Evolutionary conservation across 1,140 invertebrate genomes (phyloP), one percentile per base, ranked within the genome.

Genomic region (Hypothenemus hampei): DNA sequence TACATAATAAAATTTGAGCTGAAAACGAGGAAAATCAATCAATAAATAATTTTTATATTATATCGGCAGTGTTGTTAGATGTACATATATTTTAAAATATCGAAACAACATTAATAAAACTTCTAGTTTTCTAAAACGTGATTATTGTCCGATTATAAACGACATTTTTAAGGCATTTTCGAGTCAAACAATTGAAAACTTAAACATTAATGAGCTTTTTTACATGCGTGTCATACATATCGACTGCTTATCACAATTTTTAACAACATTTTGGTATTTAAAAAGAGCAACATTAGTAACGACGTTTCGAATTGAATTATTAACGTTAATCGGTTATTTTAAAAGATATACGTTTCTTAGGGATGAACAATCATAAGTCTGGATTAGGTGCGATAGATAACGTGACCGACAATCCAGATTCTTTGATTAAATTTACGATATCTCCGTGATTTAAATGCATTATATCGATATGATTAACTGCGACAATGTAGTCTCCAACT

Each of bases 401-500:
- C 0, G 88, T 91, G 37, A 97, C 91, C 47, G 87, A 84, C 52
- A 90, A 83, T 11, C 93, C 94, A 2, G 92, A 95, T 64, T 95
- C 91, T 72, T 97, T 97, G 50, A 91, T 89, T 29, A 90, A 77
- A 72, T 94, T 95, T 8, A 98, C 94, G 46, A 97, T 94, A 68
- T 98, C 94, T 47, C 93, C 93, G 70, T 99, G 96, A 64, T 91
- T 88, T 70, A 98, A 83, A 66, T 89, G 85, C 16, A 88, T 85
- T 45, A 98, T 96, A 56, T 94, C 85, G 41, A 88, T 83, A 37
- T 90, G 88, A 77, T 99, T 99, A 1, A 99, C 95, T 4, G 93
- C 93, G 33, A 97, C 77, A 58, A 99, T 98, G 57, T 91, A 86
- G 76, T 99, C 96, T 0, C 95, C 95, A 6, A 98, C 87, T 66